A percentile compares a stretch with the other conserved stretches of the same genome.
phyloP scores from a whole-genome alignment of 2,113 vertebrate species.

The Scomber japonicus region DNA sequence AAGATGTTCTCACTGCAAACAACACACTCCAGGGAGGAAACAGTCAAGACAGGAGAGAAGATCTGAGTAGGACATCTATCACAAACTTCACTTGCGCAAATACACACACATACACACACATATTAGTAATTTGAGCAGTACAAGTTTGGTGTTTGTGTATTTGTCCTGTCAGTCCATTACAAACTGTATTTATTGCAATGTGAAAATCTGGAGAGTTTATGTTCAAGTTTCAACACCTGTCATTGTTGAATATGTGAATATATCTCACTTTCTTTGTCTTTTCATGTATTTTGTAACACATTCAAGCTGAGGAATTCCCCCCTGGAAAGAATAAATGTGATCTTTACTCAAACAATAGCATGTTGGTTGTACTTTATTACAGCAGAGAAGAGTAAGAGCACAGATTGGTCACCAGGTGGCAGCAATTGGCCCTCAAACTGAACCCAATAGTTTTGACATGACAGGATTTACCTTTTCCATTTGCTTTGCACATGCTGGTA shows the following conservation, averaged over 20 bases:
- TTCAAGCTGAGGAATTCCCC: conserved; percentile 47
- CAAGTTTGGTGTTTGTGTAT: conserved; percentile 47
- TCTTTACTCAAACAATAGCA: conserved; percentile 56
- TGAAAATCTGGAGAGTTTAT: conserved; percentile 39
- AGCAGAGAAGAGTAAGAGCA: background rate
- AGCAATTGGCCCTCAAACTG: conserved; percentile 39
- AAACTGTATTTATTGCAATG: conserved; percentile 37
- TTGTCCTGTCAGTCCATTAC: conserved; percentile 21
- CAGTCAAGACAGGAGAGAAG: conserved; percentile 27
- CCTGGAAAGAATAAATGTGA: conserved; percentile 81
- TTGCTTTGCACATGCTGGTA: background rate
- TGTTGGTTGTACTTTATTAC: conserved; percentile 37
- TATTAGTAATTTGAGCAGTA: conserved; percentile 19
- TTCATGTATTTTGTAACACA: conserved; percentile 75
- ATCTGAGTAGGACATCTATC: conserved; percentile 35
- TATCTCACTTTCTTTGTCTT: conserved; percentile 44
- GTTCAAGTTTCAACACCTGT: conserved; percentile 44
- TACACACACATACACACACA: conserved; percentile 29
- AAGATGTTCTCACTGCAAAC: conserved; percentile 13
- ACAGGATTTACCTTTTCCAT: background rate
- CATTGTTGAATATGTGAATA: conserved; percentile 69
- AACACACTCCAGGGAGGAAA: conserved; percentile 56
- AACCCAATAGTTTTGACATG: background rate
- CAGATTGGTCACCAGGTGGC: conserved; percentile 60
- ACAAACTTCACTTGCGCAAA: conserved; percentile 34